Evolutionary conservation across 2,888 invertebrate genomes (phyloP), one percentile per base, ranked within the genome.

Genomic region (Clepsis dumicolana): DNA sequence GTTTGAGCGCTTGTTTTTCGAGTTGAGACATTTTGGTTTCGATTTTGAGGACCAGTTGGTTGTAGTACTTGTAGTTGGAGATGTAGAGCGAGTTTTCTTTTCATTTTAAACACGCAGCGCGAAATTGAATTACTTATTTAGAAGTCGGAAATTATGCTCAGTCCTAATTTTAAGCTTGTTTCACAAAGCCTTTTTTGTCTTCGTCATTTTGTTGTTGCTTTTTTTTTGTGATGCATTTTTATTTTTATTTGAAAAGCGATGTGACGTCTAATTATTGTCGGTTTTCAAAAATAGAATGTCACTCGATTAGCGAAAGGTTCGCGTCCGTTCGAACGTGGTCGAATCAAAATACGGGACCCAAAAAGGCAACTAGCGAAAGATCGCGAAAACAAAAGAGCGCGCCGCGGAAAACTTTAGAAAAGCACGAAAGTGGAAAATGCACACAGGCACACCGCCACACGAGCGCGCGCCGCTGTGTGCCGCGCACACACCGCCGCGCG

Each of bases 351-450:
- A 8, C 35, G n/a, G 32, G 2, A 32, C 32, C n/a, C n/a, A 4
- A 35, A 35, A 5, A 4, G 16, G 16, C 48, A 48, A 21, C 8
- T 44, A 16, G 57, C 57, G 35, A 24, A 38, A 38, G 35, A 25
- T n/a, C 52, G 52, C 2, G 1, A 38, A 41, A n/a, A 41, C 14
- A n/a, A 32, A n/a, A n/a, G n/a, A 54, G 38, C 24, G 12, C 21
- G 38, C 38, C 25, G 27, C 62, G 88, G 91, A 81, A 91, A 92
- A 91, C 85, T 82, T 44, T 82, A 89, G 90, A 87, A 91, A 93
- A 93, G 91, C 91, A 88, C 86, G 91, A 91, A 91, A 93, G 90
- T 91, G 89, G 90, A 90, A 91, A 92, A 91, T 89, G 89, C 89
- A 75, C 80, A 79, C 85, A 80, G 80, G 75, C 75, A 73, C 71